Evolutionary conservation across 2,888 invertebrate genomes (phyloP), one percentile per base, ranked within the genome.

Genomic region (Carpatolechia fugitivella): DNA sequence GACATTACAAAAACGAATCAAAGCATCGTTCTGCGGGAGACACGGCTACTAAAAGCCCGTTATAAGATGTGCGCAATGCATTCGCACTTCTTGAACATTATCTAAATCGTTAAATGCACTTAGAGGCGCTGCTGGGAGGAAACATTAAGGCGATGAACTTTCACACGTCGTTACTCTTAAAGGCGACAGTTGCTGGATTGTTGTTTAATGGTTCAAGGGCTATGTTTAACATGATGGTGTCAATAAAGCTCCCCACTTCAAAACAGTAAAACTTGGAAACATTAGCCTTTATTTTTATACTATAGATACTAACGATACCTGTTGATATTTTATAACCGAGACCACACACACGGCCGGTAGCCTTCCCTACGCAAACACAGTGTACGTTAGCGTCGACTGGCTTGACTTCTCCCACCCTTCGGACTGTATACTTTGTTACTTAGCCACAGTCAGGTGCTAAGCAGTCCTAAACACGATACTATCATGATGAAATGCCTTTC

Each of bases 31-130:
- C 67, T 63, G 56, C 58, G 68, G 59, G 64, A 61, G 65, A 63
- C 68, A 66, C 63, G 66, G 68, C 64, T 66, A 68, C 70, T 78
- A 75, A 79, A 77, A 78, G 78, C 74, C 62, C 65, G 62, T 72
- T 68, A 64, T 68, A 65, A 72, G 35, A 73, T 70, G 70, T 66
- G 67, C 66, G 71, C 68, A 66, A 76, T 73, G 71, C 71, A 74
- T 78, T 78, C 72, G 70, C 78, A 72, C 66, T 71, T 74, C 72
- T 66, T 65, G 56, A 58, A 66, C 74, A 78, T 84, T 85, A 85
- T 83, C 81, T 86, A 80, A 85, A 86, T 85, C 75, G 83, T 78
- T 75, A 70, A 80, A 80, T 75, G 80, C 87, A 84, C 84, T 84
- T 78, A 80, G 71, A 65, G 61, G 60, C 68, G 66, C 64, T 69